Percentiles rank a stretch among this genome's conserved stretches.
Conservation (phyloP, 2,888 invertebrate genomes). For the Synergus itoensis region DNA sequence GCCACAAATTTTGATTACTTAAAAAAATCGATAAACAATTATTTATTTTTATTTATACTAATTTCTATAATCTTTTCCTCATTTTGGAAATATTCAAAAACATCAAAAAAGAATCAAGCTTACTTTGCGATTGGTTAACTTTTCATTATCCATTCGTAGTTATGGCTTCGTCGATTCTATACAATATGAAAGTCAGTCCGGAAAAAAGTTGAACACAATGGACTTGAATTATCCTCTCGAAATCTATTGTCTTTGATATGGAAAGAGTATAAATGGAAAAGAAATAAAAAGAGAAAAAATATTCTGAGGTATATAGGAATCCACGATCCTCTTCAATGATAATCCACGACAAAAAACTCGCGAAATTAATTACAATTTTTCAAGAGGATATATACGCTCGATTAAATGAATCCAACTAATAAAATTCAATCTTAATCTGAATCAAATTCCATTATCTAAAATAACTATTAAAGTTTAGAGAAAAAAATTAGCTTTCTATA, state of each 20-base stretch:
- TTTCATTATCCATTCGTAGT: slow-evolving; percentile 68
- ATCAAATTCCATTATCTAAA: too few relatives aligned
- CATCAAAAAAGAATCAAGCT: slow-evolving; percentile 44
- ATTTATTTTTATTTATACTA: too few relatives aligned
- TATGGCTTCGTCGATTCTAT: slow-evolving; percentile 67
- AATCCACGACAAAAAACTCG: not conserved
- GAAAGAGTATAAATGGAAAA: not conserved
- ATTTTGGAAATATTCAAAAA: not conserved
- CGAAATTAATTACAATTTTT: not conserved
- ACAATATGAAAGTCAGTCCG: slow-evolving; percentile 67
- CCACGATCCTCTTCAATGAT: not conserved
- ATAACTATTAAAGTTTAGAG: too few relatives aligned
- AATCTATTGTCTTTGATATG: not conserved
- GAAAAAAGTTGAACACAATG: not conserved
- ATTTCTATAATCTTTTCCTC: not conserved
- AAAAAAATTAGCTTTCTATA: too few relatives aligned
- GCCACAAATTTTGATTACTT: too few relatives aligned
- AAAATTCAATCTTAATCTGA: too few relatives aligned
- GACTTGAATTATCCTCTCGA: not conserved
- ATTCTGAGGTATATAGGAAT: not conserved
- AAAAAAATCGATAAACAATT: too few relatives aligned
- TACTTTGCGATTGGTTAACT: slow-evolving; percentile 61
- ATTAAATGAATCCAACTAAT: too few relatives aligned
- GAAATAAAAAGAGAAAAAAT: not conserved
- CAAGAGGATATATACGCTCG: too few relatives aligned